A percentile compares a stretch with the other conserved stretches of the same genome.
phyloP scores from a whole-genome alignment of 2,797 vertebrate species.

The Oophaga sylvatica region DNA sequence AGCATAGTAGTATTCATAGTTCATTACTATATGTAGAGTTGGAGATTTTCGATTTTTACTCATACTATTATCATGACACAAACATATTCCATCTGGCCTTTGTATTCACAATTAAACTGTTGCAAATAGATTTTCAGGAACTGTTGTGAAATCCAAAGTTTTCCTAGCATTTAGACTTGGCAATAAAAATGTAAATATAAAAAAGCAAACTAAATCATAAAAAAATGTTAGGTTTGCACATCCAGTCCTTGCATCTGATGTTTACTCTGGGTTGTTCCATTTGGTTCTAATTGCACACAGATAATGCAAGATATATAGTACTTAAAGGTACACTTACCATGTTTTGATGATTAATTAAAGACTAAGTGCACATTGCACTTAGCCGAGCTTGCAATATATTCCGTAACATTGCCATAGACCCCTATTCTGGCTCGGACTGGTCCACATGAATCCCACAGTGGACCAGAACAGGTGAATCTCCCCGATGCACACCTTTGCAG shows the following conservation, averaged over 20 bases:
- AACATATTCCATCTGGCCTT: slow-evolving; percentile 2
- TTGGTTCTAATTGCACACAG: slow-evolving; percentile 2
- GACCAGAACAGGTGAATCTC: no score
- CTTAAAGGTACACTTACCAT: neutral
- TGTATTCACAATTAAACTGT: slow-evolving; percentile 18
- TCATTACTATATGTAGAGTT: neutral
- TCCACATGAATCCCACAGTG: no score
- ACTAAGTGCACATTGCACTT: no score
- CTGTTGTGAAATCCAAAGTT: slow-evolving; percentile 34
- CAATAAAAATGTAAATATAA: slow-evolving; percentile 36
- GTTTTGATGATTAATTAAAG: neutral
- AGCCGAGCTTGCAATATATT: no score
- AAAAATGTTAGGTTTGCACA: slow-evolving; percentile 40
- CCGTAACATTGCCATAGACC: no score
- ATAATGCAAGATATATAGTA: neutral
- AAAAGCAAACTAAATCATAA: slow-evolving; percentile 10
- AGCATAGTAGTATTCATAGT: neutral
- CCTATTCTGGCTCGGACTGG: no score
- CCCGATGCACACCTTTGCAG: no score
- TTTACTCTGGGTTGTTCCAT: slow-evolving; percentile 25
- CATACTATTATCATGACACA: neutral
- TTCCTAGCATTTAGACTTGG: slow-evolving; percentile 43
- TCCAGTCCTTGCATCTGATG: slow-evolving; percentile 35
- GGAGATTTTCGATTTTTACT: neutral
- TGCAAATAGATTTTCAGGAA: slow-evolving; percentile 36